A percentile compares a stretch with the other conserved stretches of the same genome.
phyloP scores from a whole-genome alignment of 1,140 invertebrate genomes.

The Nilaparvata lugens region DNA sequence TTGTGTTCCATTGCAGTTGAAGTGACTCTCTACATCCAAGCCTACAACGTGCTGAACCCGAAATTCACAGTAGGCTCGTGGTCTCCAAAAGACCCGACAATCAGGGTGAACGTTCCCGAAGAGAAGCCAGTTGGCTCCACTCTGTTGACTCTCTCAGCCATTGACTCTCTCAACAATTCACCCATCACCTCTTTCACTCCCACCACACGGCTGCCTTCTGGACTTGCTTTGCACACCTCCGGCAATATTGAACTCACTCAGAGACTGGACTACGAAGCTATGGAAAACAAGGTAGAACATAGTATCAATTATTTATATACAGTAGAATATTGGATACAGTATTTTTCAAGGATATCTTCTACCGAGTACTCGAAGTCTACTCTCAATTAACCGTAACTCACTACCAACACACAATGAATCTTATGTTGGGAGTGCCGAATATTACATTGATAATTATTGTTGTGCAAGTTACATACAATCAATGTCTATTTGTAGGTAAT shows the following conservation, averaged over 20 bases:
- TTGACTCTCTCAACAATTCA: constrained; percentile 49
- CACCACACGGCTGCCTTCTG: constrained; percentile 18
- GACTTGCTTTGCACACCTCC: constrained; percentile 21
- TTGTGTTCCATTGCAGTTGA: constrained; percentile 39
- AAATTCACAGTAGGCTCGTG: constrained; percentile 61
- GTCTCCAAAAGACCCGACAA: constrained; percentile 53
- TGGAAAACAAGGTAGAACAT: constrained; percentile 48
- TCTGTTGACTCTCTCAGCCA: constrained; percentile 59
- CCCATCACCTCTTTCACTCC: constrained; percentile 23
- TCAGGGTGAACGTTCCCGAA: constrained; percentile 59
- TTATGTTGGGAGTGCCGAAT: too few relatives aligned
- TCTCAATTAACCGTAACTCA: too few relatives aligned
- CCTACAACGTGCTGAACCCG: constrained; percentile 68
- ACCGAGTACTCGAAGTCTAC: too few relatives aligned
- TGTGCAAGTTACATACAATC: too few relatives aligned
- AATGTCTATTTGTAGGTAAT: too few relatives aligned
- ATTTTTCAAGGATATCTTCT: too few relatives aligned
- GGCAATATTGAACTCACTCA: constrained; percentile 61
- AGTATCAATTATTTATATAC: too few relatives aligned
- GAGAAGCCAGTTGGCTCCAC: constrained; percentile 70
- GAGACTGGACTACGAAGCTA: constrained; percentile 62
- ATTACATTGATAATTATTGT: too few relatives aligned
- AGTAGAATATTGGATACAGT: too few relatives aligned
- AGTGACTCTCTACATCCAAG: constrained; percentile 69
- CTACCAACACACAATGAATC: too few relatives aligned